phyloP scores from a whole-genome alignment of 2,888 invertebrate genomes.

The Oegoconia quadripuncta region DNA sequence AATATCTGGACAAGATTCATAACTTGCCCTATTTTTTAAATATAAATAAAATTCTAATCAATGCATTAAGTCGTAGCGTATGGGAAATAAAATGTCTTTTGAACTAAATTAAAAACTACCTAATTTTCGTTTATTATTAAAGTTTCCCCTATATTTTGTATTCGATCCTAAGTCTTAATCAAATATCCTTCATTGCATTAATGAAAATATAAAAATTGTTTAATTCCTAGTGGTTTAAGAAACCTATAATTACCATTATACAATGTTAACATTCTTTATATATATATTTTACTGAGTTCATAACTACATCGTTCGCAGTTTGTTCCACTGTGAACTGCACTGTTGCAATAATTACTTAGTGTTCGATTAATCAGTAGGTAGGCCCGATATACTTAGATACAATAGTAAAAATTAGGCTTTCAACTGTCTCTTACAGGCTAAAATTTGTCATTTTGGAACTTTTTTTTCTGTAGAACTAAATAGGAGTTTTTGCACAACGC shows the following conservation, averaged over 20 bases:
- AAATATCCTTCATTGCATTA: conserved; percentile 70
- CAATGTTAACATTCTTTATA: conserved; percentile 70
- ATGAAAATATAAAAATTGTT: conserved; percentile 74
- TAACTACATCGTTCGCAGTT: conserved; percentile 42
- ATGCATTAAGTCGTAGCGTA: conserved; percentile 51
- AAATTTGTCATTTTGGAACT: conserved; percentile 39
- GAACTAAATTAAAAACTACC: conserved; percentile 61
- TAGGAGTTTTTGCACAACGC: conserved; percentile 39
- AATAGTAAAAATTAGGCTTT: conserved; percentile 67
- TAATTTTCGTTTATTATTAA: conserved; percentile 54
- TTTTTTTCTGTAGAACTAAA: conserved; percentile 31
- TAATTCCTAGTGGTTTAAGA: conserved; percentile 74
- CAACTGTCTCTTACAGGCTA: conserved; percentile 47
- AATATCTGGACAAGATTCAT: conserved; percentile 66
- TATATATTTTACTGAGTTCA: conserved; percentile 54
- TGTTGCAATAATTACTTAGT: conserved; percentile 31
- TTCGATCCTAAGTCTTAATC: conserved; percentile 61
- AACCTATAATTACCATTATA: conserved; percentile 72
- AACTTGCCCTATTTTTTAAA: conserved; percentile 64
- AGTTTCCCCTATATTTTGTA: conserved; percentile 51
- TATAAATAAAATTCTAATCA: conserved; percentile 70
- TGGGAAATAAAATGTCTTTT: conserved; percentile 65
- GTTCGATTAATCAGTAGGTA: conserved; percentile 71
- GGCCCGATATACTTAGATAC: conserved; percentile 62
- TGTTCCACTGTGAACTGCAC: conserved; percentile 15